A percentile compares a stretch with the other conserved stretches of the same genome.
Conservation (phyloP, 2,888 invertebrate species). For the Troides helena region DNA sequence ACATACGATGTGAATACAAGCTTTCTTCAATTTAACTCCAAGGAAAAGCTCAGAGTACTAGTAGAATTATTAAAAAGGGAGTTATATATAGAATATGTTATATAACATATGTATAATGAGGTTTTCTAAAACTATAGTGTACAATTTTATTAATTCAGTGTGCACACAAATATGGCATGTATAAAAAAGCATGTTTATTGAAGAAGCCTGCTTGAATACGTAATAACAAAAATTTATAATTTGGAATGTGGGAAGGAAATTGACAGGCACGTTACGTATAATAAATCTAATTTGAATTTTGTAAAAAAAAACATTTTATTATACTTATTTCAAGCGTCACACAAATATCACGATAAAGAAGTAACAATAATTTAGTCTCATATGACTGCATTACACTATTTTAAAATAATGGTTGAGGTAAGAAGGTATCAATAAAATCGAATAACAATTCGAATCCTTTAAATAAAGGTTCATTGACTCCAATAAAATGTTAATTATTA, state of each 20-base stretch:
- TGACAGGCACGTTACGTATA: background rate
- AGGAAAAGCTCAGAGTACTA: no score
- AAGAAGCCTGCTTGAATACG: constrained; percentile 1
- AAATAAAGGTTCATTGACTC: background rate
- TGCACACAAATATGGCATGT: background rate
- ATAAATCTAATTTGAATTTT: background rate
- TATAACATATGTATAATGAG: no score
- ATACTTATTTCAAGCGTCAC: background rate
- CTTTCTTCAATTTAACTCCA: no score
- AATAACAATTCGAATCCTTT: background rate
- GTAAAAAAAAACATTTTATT: background rate
- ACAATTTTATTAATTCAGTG: background rate
- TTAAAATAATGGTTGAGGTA: background rate
- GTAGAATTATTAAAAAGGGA: no score
- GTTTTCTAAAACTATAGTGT: no score
- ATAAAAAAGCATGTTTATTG: background rate
- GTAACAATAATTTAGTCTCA: background rate
- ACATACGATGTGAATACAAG: no score
- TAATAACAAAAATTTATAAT: background rate
- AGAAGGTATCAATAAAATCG: no score
- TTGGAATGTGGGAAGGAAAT: background rate
- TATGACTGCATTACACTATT: background rate
- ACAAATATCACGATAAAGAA: background rate
- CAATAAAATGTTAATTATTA: background rate
- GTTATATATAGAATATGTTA: no score